phyloP scores from a whole-genome alignment of 2,888 invertebrate species.

The Hipparchia semele region DNA sequence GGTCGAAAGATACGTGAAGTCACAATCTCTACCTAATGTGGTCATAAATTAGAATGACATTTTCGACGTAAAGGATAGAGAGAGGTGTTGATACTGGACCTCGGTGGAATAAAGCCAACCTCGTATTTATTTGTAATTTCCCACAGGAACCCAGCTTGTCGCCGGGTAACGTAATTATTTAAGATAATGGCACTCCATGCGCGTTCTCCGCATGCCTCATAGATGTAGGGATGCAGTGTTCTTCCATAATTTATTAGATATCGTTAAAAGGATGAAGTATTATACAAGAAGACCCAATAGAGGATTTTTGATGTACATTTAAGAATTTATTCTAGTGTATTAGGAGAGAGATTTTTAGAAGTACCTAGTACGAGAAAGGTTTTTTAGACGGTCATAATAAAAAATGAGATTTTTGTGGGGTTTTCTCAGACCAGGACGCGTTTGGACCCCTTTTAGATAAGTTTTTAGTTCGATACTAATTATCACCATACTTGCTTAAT shows the following conservation, averaged over 20 bases:
- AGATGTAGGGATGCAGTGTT: slow-evolving; percentile 7
- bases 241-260: neutral
- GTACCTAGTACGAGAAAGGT: no score
- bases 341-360: no score
- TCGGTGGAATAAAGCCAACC: slow-evolving; percentile 25
- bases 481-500: no score
- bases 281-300: no score
- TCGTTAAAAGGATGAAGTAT: neutral
- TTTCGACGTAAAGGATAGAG: neutral
- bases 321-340: no score
- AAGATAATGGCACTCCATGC: slow-evolving; percentile 49
- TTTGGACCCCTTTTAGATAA: no score
- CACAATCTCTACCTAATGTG: neutral
- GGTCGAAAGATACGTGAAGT: no score
- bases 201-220: slow-evolving; percentile 19
- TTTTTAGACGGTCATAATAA: no score
- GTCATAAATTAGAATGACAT: neutral
- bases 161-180: slow-evolving; percentile 59
- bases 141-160: slow-evolving; percentile 51
- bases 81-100: slow-evolving; percentile 25
- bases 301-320: no score
- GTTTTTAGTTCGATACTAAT: no score
- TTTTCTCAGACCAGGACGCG: no score
- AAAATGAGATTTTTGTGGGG: no score
- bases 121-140: slow-evolving; percentile 56